These are phyloP conservation scores for Caenorhabditis inopinata DNA, from an alignment of 1,140 invertebrate genomes.

Conservation along the genomic window DNA sequence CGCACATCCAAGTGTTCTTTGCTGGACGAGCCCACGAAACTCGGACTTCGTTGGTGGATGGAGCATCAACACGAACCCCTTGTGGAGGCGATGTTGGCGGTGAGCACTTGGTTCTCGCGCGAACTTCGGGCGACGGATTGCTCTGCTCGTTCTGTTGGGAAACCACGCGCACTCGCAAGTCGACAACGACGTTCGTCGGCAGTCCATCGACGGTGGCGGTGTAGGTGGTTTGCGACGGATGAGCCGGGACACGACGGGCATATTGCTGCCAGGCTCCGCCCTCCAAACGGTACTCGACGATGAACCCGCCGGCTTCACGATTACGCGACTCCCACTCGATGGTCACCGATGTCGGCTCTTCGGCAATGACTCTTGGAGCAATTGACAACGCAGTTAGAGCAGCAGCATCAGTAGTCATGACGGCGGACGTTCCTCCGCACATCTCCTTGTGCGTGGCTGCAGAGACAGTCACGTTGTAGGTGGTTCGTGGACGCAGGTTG, in stretches of 20 bases:
- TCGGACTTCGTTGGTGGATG: slow-evolving; percentile 62
- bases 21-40: slow-evolving; percentile 64
- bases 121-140: slow-evolving; percentile 61
- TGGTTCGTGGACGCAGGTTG: slow-evolving; percentile 55
- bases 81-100: slow-evolving; percentile 61
- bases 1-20: slow-evolving; percentile 63
- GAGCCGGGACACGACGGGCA: slow-evolving; percentile 58
- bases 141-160: slow-evolving; percentile 58
- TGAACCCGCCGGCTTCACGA: slow-evolving; percentile 56
- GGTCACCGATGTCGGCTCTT: slow-evolving; percentile 59
- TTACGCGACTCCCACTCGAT: slow-evolving; percentile 61
- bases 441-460: slow-evolving; percentile 55
- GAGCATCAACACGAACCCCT: slow-evolving; percentile 60
- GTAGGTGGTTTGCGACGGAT: slow-evolving; percentile 56
- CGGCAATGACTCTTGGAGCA: slow-evolving; percentile 61
- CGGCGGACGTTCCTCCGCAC: slow-evolving; percentile 52
- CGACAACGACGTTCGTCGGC: slow-evolving; percentile 63
- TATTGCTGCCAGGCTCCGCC: slow-evolving; percentile 61
- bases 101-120: slow-evolving; percentile 64
- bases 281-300: slow-evolving; percentile 64
- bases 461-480: slow-evolving; percentile 64
- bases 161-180: slow-evolving; percentile 59
- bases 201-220: slow-evolving; percentile 59
- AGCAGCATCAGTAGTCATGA: slow-evolving; percentile 63
- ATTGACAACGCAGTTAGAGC: slow-evolving; percentile 50